Evolutionary conservation across 1,140 invertebrate genomes (phyloP).

Genomic region (Cotesia chilonis): DNA sequence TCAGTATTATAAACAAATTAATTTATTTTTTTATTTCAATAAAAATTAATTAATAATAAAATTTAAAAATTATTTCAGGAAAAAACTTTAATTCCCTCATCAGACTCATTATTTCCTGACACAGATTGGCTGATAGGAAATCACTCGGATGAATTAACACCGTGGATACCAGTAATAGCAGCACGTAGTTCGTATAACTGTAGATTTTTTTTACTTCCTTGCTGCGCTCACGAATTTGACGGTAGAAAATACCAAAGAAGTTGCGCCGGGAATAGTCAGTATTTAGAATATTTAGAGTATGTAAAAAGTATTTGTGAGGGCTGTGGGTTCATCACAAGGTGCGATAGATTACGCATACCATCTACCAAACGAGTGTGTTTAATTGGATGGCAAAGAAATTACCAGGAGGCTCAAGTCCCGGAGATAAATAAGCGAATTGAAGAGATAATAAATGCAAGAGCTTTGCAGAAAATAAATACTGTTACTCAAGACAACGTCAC

Average conservation of each 20-base stretch:
- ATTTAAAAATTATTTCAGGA: constrained; percentile 64
- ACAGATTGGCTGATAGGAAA: constrained; percentile 97
- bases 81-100: constrained; percentile 75
- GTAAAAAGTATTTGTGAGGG: constrained; percentile 73
- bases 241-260: constrained; percentile 81
- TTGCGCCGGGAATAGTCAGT: constrained; percentile 76
- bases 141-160: constrained; percentile 97
- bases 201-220: constrained; percentile 91
- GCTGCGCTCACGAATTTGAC: constrained; percentile 92
- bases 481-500: not conserved
- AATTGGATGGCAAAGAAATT: constrained; percentile 72
- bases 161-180: constrained; percentile 96
- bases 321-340: constrained; percentile 80
- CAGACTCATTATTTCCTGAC: constrained; percentile 75
- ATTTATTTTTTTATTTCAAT: no score
- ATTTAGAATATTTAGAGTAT: constrained; percentile 86
- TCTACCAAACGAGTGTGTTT: constrained; percentile 93
- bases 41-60: constrained; percentile 52
- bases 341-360: constrained; percentile 92
- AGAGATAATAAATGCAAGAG: constrained; percentile 62
- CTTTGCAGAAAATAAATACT: constrained; percentile 37
- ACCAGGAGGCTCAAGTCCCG: constrained; percentile 53
- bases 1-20: no score
- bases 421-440: constrained; percentile 62
- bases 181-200: constrained; percentile 74